Base-by-base conservation (phyloP, 2,113 vertebrate genomes). In the Mesoclemmys tuberculata region DNA sequence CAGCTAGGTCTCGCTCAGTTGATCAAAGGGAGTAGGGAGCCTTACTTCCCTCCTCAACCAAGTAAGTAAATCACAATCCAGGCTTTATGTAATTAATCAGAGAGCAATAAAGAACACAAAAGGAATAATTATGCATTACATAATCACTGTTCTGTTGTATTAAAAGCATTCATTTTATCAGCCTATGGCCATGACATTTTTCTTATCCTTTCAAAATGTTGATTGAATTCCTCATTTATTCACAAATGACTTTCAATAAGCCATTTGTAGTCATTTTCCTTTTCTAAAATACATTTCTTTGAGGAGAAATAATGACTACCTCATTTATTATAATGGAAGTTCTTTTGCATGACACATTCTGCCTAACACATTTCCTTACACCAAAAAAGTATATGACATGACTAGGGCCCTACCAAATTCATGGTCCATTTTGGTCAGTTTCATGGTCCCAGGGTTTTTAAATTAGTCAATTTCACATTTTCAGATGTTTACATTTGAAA, bases 261-360 rank as follows among this genome's bases (percentile, higher is more conserved):
- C 46, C 68, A 87, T 95, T 88, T 80, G 54, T 92, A 96, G 86
- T 92, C 3, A 93, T 68, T 80, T 85, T 84, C 74, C 87, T 92
- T 95, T 89, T 89, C 90, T 96, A 84, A 94, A 94, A 96, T 75
- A 96, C 92, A 84, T 38, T 95, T 84, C 55, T 93, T 92, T 80
- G 80, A 92, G 85, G 77, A 91, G 84, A 97, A 96, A 83, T 92
- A 95, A 94, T 90, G 86, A 96, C 75, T 91, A n/a, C 19, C 16
- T 89, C 89, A 92, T 94, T 87, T 79, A 94, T 87, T 90, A 88
- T 49, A 92, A 85, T 16, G n/a, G 56, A 90, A 88, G 68, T n/a
- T 85, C 55, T 94, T 78, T 95, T 75, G 68, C 10, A 93, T 88
- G 58, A 85, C 44, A 75, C 41, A 84, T 48, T 77, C 84, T 93